Evolutionary conservation across 1,140 invertebrate genomes (phyloP).

Genomic region (Tachypleus tridentatus): DNA sequence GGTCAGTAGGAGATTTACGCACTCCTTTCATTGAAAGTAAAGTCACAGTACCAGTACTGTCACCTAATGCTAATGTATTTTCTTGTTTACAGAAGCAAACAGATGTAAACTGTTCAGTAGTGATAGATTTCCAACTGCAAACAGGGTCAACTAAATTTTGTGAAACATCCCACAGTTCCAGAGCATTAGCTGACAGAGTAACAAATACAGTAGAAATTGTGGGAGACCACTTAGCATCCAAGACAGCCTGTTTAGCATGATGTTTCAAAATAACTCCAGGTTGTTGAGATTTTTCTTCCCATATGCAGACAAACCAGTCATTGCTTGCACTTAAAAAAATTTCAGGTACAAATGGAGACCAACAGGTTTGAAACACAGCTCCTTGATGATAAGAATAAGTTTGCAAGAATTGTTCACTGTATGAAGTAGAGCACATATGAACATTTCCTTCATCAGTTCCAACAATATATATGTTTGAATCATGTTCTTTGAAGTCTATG

Average conservation of each 20-base stretch:
- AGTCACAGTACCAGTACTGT: no score
- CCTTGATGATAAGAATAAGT: not conserved
- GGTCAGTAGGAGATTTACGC: no score
- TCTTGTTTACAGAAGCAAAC: not conserved
- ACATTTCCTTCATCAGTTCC: slow-evolving; percentile 15
- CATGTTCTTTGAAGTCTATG: slow-evolving; percentile 8
- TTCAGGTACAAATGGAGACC: not conserved
- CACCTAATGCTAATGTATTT: not conserved
- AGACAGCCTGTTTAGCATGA: slow-evolving; percentile 1
- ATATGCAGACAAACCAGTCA: slow-evolving; percentile 2
- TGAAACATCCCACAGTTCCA: slow-evolving; percentile 1
- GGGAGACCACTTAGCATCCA: slow-evolving; percentile 3
- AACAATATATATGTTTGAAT: not conserved
- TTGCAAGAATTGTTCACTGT: not conserved
- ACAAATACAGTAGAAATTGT: slow-evolving; percentile 1
- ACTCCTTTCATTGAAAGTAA: no score
- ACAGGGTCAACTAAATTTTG: slow-evolving; percentile 3
- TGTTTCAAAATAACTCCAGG: not conserved
- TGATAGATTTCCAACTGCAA: not conserved
- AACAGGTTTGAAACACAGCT: not conserved
- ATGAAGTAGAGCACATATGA: not conserved
- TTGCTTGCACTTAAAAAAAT: slow-evolving; percentile 1
- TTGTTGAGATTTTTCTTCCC: not conserved
- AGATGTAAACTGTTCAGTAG: not conserved
- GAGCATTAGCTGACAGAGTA: not conserved